Evolutionary conservation across 2,888 invertebrate species (phyloP), one percentile per base, ranked within the genome.

Genomic region (Cheilosia grossa): DNA sequence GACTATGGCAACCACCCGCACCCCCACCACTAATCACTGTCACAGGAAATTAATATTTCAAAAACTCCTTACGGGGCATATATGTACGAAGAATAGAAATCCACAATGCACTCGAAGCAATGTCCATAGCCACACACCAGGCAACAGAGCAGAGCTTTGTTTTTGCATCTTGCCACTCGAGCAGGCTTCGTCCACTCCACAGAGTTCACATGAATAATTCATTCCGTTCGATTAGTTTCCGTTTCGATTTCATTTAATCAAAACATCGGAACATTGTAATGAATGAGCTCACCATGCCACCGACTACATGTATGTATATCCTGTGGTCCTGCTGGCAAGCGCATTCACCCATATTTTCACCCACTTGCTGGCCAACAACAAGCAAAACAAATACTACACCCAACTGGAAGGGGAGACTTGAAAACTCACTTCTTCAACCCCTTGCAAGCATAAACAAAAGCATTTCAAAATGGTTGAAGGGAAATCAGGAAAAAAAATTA

Each of bases 191-290:
- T 80, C 80, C 75, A 81, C 85, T 85, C 56, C 75, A 27, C 27
- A 85, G 72, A 85, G 75, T 81, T 80, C 81, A 85, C 85, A 85
- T 85, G 85, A 85, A 85, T 85, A 85, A 85, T 85, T 85, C 85
- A 85, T 85, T 85, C 80, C 85, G 67, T 85, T 85, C 85, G 85
- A 85, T 85, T 85, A 85, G 80, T 85, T 85, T 85, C 85, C 85
- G 85, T 85, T 85, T 85, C 80, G 80, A 85, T 85, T 85, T 85
- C 85, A 85, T 85, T 85, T 85, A 85, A 85, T 85, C 80, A 85
- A 81, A 85, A 85, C 85, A 85, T 85, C 85, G 81, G 75, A 80
- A 85, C 66, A 85, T 75, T 85, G 80, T 85, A 85, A 85, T 85
- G 85, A 81, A 85, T 85, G 83, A 85, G 80, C 64, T 59, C 66